Evolutionary conservation across 23 tunicate species (phyloP).

Genomic region (Styela clava): DNA sequence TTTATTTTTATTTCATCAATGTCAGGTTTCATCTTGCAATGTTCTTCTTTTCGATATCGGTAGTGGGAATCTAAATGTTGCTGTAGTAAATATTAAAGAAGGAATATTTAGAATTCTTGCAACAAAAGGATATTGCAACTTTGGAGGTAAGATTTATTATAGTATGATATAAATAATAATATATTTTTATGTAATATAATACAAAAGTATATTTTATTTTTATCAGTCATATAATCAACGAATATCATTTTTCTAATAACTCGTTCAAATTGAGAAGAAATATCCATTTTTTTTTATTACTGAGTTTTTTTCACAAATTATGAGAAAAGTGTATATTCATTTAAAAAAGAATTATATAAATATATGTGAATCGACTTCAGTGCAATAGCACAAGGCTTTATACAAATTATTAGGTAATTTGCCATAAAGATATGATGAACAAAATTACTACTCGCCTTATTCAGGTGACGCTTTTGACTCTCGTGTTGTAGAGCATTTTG

Average conservation of each 20-base stretch:
- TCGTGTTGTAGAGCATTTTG: conserved; percentile 68
- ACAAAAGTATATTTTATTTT: background rate
- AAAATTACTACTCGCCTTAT: too few relatives aligned
- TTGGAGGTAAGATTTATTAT: background rate
- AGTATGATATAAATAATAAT: background rate
- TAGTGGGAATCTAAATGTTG: background rate
- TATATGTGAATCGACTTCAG: too few relatives aligned
- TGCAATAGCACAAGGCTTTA: too few relatives aligned
- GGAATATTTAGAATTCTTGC: background rate
- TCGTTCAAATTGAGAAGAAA: too few relatives aligned
- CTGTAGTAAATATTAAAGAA: background rate
- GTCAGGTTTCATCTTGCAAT: background rate
- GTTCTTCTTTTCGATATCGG: background rate
- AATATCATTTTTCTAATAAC: too few relatives aligned
- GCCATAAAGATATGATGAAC: too few relatives aligned
- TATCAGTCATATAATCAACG: background rate
- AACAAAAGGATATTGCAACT: background rate
- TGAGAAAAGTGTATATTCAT: too few relatives aligned
- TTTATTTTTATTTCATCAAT: background rate
- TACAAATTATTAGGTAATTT: too few relatives aligned
- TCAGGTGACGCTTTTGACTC: conserved; percentile 86
- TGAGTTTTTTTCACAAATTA: too few relatives aligned
- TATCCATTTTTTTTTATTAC: too few relatives aligned
- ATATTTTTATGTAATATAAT: background rate
- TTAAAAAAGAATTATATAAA: too few relatives aligned